Evolutionary conservation across 2,888 invertebrate genomes (phyloP), one percentile per base, ranked within the genome.

Genomic region (Philhelius pedissequus): DNA sequence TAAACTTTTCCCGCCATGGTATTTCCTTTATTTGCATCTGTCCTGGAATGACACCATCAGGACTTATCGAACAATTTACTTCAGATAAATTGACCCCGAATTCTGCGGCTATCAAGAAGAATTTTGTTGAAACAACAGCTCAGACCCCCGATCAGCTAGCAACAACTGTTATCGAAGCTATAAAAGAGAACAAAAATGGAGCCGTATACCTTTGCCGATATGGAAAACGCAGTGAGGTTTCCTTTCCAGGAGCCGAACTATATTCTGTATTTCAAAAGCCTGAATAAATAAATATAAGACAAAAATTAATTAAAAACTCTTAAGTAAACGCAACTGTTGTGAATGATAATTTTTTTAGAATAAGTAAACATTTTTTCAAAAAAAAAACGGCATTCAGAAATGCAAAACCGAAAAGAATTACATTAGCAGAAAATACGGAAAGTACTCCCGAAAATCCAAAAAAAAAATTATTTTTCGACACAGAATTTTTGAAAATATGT

Each of bases 21-120:
- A 87, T 90, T 15, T 86, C 86, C 3, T 88, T 89, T 25, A 87
- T 90, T 3, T 88, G 88, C 15, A 86, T 90, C 7, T 89, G 88
- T 62, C 89, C 89, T 0, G 88, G 88, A 6, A 40, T 86, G 4
- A 88, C 88, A 0, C 78, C 84, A 4, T 88, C 88, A 4, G 25
- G 60, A 0, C 60, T 88, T 1, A 43, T 87, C 3, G 73, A 83
- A 2, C 38, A 70, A 3, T 76, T 82, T 0, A 54, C n/a, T 3
- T 45, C 62, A 0, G 64, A 64, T 11, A 7, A 30, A 9, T n/a
- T 20, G n/a, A 64, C 48, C 0, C 64, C 64, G 11, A 64, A 64
- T 30, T 64, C 64, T 0, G 32, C 13, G 2, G 32, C 20, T 11
- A 64, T 48, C 7, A 32, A 32, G 20, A 64, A 64, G 32, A 22